phyloP scores from a whole-genome alignment of 2,797 vertebrate genomes.

The Telmatherina bonti region DNA sequence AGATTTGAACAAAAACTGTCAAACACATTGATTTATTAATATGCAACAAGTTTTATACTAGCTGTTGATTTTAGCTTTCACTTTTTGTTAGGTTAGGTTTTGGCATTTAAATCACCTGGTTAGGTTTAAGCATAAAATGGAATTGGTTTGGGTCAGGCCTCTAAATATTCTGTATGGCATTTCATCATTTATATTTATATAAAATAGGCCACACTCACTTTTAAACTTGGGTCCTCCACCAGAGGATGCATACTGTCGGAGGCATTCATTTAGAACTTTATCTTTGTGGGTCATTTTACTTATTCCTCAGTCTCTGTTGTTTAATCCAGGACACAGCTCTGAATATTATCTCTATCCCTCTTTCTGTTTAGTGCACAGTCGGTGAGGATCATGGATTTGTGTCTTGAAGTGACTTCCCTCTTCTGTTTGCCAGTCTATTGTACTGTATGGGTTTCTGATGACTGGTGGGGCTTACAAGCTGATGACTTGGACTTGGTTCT shows the following conservation, averaged over 20 bases:
- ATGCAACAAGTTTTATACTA: no score
- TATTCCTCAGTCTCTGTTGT: no score
- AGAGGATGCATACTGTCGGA: not conserved
- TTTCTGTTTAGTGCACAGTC: not conserved
- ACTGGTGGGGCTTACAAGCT: not conserved
- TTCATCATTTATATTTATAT: no score
- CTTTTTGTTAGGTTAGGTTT: not conserved
- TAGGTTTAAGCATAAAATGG: not conserved
- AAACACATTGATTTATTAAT: no score
- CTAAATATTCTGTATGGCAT: no score
- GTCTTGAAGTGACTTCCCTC: not conserved
- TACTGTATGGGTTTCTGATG: not conserved
- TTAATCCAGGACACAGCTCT: not conserved
- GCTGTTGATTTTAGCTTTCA: not conserved
- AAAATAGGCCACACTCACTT: no score
- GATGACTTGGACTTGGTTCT: not conserved
- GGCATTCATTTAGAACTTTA: not conserved
- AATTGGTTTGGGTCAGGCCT: not conserved
- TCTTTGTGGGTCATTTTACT: no score
- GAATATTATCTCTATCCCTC: not conserved
- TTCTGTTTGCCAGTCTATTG: no score
- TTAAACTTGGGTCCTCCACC: no score
- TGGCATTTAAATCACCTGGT: not conserved
- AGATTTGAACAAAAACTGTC: no score
- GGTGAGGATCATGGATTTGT: not conserved